Evolutionary conservation across 1,140 invertebrate genomes (phyloP).

Genomic region (Lordiphosa clarofinis): DNA sequence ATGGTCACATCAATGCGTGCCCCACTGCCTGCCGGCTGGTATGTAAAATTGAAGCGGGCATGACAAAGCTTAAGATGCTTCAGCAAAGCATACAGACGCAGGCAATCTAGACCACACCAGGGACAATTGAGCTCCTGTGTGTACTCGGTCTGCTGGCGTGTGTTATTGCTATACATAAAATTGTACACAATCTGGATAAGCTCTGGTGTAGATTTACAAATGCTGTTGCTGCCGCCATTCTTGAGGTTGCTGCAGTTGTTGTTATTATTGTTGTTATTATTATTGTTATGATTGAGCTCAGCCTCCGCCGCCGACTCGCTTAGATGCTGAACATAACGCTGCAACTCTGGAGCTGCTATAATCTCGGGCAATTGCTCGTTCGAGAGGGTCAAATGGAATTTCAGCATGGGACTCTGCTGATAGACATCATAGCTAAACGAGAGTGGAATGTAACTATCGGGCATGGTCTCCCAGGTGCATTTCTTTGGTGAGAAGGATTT

Average conservation of each 20-base stretch:
- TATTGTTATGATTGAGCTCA: conserved; percentile 80
- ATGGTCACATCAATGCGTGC: conserved; percentile 96
- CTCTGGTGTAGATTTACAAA: conserved; percentile 62
- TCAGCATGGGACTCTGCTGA: conserved; percentile 88
- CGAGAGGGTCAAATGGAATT: conserved; percentile 91
- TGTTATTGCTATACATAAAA: conserved; percentile 97
- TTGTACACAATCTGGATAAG: conserved; percentile 93
- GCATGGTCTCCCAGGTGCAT: conserved; percentile 90
- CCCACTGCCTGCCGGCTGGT: conserved; percentile 85
- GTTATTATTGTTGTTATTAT: conserved; percentile 66
- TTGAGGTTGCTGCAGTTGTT: conserved; percentile 46
- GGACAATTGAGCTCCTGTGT: conserved; percentile 95
- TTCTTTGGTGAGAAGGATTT: conserved; percentile 83
- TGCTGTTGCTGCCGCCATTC: conserved; percentile 28
- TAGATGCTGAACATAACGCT: conserved; percentile 63
- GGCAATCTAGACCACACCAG: conserved; percentile 96
- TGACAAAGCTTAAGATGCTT: conserved; percentile 97
- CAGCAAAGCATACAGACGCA: conserved; percentile 91
- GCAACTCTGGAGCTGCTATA: conserved; percentile 81
- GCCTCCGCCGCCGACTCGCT: conserved; percentile 24
- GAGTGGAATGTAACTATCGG: conserved; percentile 84
- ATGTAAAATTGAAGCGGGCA: conserved; percentile 93
- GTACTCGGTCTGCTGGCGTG: conserved; percentile 95
- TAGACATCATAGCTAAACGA: conserved; percentile 84
- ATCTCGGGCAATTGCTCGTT: conserved; percentile 85